Base-by-base conservation (phyloP, 23 tunicate genomes). In the Ciona savignyi region DNA sequence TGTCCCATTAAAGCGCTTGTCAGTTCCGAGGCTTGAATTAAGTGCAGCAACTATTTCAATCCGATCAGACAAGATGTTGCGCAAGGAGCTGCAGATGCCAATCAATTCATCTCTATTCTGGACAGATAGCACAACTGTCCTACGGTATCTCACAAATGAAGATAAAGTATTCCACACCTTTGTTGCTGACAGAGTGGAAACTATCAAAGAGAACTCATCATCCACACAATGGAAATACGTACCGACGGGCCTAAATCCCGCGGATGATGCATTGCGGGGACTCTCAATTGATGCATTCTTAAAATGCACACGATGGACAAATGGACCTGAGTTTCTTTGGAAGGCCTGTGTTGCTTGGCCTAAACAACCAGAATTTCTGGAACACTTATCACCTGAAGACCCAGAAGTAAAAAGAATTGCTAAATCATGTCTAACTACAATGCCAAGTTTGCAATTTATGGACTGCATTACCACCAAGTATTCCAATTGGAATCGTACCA, bases 71-170 rank as follows among this genome's bases (percentile, higher is more conserved):
- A 25, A 9, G 2, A 3, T 60, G 48, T 67, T 76, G 11, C 70
- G 66, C 3, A 25, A 51, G 22, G 88, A 76, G 62, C 88, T 77
- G 25, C 51, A 70, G 32, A 25, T 69, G 1, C 67, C 42, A 68
- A 9, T 32, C 15, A 23, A 49, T 15, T 33, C 35, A 34, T 64
- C 76, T 24, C 29, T 60, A 30, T 84, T 84, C 30, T 84, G 89
- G 89, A 70, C 81, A 26, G 89, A 84, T 29, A 77, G 82, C 9
- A 77, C 77, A 30, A 70, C 81, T 63, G 89, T 84, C 19, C 67
- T 84, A 62, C 64, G 75, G 24, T 83, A 76, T 56, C 29, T 84
- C 29, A 62, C 30, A 3, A 74, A 62, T 35, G 73, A 71, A 31
- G 63, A 33, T 0, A 70, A 34, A 32, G 27, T 26, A n/a, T 77